Evolutionary conservation across 2,797 vertebrate species (phyloP).

Genomic region (Silurus aristotelis): DNA sequence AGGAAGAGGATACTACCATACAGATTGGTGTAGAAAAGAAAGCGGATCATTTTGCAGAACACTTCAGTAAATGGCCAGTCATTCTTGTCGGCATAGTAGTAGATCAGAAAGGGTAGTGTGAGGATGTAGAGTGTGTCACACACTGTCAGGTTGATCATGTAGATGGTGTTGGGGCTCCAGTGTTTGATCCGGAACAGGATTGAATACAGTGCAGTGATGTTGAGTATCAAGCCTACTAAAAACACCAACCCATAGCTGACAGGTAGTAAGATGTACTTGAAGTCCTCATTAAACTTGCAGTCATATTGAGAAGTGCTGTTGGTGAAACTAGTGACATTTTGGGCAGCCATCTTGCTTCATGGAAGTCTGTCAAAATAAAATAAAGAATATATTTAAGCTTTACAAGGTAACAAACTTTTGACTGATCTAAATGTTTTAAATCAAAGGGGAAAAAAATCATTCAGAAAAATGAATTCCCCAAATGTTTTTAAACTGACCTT

Average conservation of each 20-base stretch:
- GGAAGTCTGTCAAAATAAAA: conserved; percentile 53
- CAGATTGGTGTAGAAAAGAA: conserved; percentile 94
- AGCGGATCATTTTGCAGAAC: conserved; percentile 92
- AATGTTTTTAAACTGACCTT: background rate
- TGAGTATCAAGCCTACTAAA: conserved; percentile 84
- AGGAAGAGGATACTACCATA: conserved; percentile 95
- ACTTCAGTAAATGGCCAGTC: conserved; percentile 89
- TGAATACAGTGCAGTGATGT: conserved; percentile 80
- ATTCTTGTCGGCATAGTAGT: conserved; percentile 87
- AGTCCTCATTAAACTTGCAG: conserved; percentile 86
- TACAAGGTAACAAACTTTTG: too few relatives aligned
- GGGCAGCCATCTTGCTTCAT: conserved; percentile 56
- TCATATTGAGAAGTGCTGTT: conserved; percentile 66
- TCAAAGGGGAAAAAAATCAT: background rate
- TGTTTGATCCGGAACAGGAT: conserved; percentile 88
- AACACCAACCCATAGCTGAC: conserved; percentile 88
- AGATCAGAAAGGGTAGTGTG: conserved; percentile 91
- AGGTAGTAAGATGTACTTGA: conserved; percentile 90
- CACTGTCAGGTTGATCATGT: conserved; percentile 93
- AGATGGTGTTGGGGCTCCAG: conserved; percentile 91
- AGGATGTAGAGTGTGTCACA: conserved; percentile 89
- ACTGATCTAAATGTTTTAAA: too few relatives aligned
- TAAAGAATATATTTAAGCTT: background rate
- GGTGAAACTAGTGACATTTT: background rate
- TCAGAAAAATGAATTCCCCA: background rate